A percentile compares a stretch with the other conserved stretches of the same genome.
phyloP scores from a whole-genome alignment of 1,140 invertebrate genomes.

The Drosophila sulfurigaster region DNA sequence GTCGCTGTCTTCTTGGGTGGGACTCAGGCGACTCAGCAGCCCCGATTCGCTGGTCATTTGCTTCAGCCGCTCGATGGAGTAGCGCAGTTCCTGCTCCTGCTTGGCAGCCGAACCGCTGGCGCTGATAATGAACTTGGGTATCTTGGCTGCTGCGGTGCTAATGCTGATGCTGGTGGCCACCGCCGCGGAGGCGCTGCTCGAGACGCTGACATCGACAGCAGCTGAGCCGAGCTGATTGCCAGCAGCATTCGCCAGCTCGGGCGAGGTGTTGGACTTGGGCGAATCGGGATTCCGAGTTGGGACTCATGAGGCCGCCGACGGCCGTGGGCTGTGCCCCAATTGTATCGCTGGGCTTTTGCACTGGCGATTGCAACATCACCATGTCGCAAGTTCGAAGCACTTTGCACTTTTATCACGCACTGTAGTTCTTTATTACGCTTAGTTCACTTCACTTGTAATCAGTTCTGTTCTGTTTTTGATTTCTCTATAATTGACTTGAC shows the following conservation, averaged over 20 bases:
- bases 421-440: not conserved
- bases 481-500: not conserved
- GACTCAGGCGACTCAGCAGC: conserved; percentile 73
- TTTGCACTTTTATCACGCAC: not conserved
- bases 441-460: conserved; percentile 26
- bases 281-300: conserved; percentile 80
- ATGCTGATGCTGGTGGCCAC: conserved; percentile 9
- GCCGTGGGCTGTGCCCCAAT: conserved; percentile 53
- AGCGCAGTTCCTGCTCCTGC: conserved; percentile 72
- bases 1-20: conserved; percentile 57
- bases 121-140: conserved; percentile 77
- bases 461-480: not conserved
- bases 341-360: conserved; percentile 71
- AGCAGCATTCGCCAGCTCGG: conserved; percentile 52
- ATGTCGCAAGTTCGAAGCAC: conserved; percentile 43
- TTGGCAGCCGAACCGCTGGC: conserved; percentile 44
- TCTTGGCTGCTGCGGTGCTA: conserved; percentile 58
- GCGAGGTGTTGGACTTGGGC: conserved; percentile 80
- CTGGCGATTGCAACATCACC: conserved; percentile 84
- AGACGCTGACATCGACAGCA: conserved; percentile 12
- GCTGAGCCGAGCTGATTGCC: conserved; percentile 3
- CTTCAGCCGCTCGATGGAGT: conserved; percentile 80
- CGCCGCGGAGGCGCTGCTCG: conserved; percentile 3
- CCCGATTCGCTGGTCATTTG: conserved; percentile 78
- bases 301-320: conserved; percentile 76